Percentiles rank a stretch among this genome's conserved stretches.
Conservation (phyloP, 2,797 vertebrate species). For the Smutsia temminckii region DNA sequence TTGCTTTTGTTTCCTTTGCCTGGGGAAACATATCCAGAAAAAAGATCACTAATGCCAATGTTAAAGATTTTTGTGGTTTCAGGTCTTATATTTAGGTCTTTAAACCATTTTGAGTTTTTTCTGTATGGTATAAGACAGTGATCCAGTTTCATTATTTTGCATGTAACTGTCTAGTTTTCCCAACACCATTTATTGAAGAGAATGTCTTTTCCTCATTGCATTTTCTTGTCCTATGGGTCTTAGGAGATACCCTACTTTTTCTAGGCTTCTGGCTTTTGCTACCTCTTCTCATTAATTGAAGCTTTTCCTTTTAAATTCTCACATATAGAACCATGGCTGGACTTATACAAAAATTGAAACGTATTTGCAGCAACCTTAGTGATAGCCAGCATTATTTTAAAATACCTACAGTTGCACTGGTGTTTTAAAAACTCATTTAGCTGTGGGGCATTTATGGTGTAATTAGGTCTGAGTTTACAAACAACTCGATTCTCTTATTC, state of each 20-base stretch:
- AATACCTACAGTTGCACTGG: background rate
- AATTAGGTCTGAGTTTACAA: background rate
- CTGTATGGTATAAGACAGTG: no score
- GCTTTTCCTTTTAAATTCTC: background rate
- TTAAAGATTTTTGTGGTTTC: no score
- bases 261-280: background rate
- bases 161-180: no score
- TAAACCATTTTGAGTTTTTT: no score
- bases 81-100: no score
- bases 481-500: background rate
- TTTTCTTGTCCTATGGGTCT: background rate
- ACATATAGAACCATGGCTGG: background rate
- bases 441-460: background rate
- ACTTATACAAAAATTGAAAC: background rate
- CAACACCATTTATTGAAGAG: no score
- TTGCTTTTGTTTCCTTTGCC: no score
- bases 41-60: no score
- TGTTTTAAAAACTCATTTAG: slow-evolving; percentile 18
- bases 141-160: no score
- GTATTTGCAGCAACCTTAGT: background rate
- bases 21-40: no score
- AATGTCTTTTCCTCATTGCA: no score
- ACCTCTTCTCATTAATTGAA: slow-evolving; percentile 15
- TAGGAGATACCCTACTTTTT: background rate
- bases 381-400: background rate